phyloP scores from a whole-genome alignment of 2,113 vertebrate species.

The Dasyprocta punctata region DNA sequence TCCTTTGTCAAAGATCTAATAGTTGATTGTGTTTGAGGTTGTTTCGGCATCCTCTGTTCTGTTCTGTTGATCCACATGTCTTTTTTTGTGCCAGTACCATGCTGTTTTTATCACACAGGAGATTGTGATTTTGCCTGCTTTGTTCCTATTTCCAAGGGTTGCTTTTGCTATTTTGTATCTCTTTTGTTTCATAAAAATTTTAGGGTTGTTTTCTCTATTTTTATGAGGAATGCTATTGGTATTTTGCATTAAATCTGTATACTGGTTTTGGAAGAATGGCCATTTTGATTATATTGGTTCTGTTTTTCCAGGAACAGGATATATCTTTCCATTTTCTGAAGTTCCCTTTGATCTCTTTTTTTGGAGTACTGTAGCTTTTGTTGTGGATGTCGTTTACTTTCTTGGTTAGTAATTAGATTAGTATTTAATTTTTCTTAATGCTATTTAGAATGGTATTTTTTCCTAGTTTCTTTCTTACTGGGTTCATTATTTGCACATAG shows the following conservation, averaged over 20 bases:
- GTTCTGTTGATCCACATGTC: background rate
- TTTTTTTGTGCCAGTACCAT: background rate
- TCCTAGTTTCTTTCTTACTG: background rate
- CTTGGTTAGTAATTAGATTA: background rate
- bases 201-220: background rate
- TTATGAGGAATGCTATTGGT: background rate
- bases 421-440: background rate
- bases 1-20: background rate
- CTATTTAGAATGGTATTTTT: background rate
- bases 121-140: background rate
- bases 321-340: background rate
- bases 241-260: background rate
- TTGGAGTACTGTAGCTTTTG: background rate
- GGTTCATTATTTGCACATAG: background rate
- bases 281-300: background rate
- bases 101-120: background rate
- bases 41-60: background rate
- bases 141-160: background rate
- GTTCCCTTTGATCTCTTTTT: background rate
- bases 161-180: background rate
- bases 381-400: background rate
- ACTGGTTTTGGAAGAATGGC: background rate
- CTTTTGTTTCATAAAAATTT: background rate
- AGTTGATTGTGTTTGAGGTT: background rate
- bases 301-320: background rate